Evolutionary conservation across 2,113 vertebrate genomes (phyloP), one percentile per base, ranked within the genome.

Genomic region (Perca flavescens): DNA sequence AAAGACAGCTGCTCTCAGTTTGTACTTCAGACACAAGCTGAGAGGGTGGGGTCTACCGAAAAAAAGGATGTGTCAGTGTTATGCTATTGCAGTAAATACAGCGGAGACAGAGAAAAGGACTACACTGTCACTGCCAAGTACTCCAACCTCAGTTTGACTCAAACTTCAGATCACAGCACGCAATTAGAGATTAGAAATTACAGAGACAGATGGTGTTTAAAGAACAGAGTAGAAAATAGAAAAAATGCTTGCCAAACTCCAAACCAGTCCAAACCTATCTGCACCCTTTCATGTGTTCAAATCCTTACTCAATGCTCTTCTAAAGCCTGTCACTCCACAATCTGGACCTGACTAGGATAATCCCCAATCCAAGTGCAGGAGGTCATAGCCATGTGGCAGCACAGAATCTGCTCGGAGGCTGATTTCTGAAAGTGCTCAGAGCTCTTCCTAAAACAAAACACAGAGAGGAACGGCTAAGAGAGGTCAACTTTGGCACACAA

Each of bases 321-420:
- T 90, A 90, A 93, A 93, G 82, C 91, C 90, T 83, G 82, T 92
- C 88, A 89, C 73, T 87, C 58, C 5, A 9, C 87, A 92, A 90
- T 92, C 92, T 92, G 93, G 79, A 86, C 73, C 79, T 66, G 63
- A 54, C 49, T 5, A n/a, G 82, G 91, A 90, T 95, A 93, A 95
- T 93, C 92, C 92, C 71, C 50, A 78, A 75, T 84, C 74, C 63
- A 50, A 65, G 77, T 1, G 50, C 65, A 76, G 43, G 80, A 76
- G 49, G 36, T 58, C 22, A 47, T 22, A 34, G 36, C 74, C 58
- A 69, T 6, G 12, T 11, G 28, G 69, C 62, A 19, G 49, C 22
- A 47, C 19, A 36, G 61, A 86, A 70, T 77, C 68, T 40, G 31
- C 31, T 54, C 31, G 15, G 54, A 67, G 66, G 15, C 46, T 69